Conservation (phyloP, 2,797 vertebrate genomes). For the Oophaga sylvatica region DNA sequence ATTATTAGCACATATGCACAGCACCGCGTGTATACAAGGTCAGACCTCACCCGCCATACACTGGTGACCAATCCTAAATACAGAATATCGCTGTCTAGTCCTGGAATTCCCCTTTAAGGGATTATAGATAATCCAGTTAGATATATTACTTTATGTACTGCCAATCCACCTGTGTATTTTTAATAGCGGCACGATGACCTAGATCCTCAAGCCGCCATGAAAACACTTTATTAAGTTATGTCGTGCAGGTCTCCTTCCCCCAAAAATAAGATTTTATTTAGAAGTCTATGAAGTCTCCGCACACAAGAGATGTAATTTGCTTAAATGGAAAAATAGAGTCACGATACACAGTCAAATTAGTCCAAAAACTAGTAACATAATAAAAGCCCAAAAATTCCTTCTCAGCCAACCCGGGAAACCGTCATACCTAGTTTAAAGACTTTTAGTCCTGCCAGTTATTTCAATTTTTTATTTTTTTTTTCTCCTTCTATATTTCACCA, state of each 20-base stretch:
- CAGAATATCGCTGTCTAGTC: not conserved
- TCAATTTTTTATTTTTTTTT: not conserved
- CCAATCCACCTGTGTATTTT: not conserved
- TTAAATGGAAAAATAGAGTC: not conserved
- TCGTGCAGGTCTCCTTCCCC: not conserved
- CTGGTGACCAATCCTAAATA: not conserved
- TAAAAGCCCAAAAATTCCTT: slow-evolving; percentile 4
- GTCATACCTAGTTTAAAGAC: not conserved
- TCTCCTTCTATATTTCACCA: too few species aligned
- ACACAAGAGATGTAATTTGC: slow-evolving; percentile 13
- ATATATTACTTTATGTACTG: not conserved
- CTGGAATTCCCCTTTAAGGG: not conserved
- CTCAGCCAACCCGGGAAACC: not conserved
- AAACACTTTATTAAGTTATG: not conserved
- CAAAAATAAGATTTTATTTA: not conserved
- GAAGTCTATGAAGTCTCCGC: not conserved
- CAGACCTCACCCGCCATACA: not conserved
- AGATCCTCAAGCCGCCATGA: not conserved
- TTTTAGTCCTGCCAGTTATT: slow-evolving; percentile 17
- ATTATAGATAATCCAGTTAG: not conserved
- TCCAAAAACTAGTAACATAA: not conserved
- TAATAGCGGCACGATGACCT: not conserved
- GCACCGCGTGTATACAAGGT: too few species aligned
- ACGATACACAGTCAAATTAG: not conserved
- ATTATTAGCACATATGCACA: too few species aligned